Evolutionary conservation across 2,797 vertebrate species (phyloP), one percentile per base, ranked within the genome.

Genomic region (Betta splendens): DNA sequence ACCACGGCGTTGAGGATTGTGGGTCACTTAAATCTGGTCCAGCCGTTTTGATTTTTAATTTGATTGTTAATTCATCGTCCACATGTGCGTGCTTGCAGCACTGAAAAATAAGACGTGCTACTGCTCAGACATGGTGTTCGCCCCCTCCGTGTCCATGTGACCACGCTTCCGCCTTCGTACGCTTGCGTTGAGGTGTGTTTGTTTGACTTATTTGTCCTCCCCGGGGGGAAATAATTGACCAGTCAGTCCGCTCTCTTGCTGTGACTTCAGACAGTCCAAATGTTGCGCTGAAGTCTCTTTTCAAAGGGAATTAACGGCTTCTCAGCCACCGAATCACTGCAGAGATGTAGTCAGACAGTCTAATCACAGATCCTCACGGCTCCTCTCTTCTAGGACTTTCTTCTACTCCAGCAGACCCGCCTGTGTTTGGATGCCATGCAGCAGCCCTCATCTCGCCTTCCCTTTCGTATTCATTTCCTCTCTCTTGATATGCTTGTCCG

Each of bases 271-370:
- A 77, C 52, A 53, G 69, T 68, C 52, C 84, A 77, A 84, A 83
- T 74, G 70, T 75, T 76, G 69, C 32, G 55, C 32, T 74, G 52
- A 63, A 80, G 75, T 65, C 76, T 78, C 63, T 67, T 84, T 73
- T 75, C 64, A 79, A 64, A 75, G 57, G 44, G 62, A 79, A 81
- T 77, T 66, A 75, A 29, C 48, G 56, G 20, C 62, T 71, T 75
- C 69, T 84, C 75, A 51, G 56, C 57, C 65, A 66, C 62, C 58
- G 48, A 75, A 80, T 85, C 60, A 69, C 66, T 51, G 55, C 52
- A 63, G 66, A 82, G 80, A 86, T 83, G 62, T 72, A 79, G 80
- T 64, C 72, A 77, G 78, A 85, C 81, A 81, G 70, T 67, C 77
- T 81, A 85, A 85, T 83, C 76, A 81, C 51, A 68, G 46, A 80